A percentile compares a stretch with the other conserved stretches of the same genome.
Evolutionary conservation across 2,888 invertebrate genomes (phyloP).

Genomic region (Pemphredon lugubris): DNA sequence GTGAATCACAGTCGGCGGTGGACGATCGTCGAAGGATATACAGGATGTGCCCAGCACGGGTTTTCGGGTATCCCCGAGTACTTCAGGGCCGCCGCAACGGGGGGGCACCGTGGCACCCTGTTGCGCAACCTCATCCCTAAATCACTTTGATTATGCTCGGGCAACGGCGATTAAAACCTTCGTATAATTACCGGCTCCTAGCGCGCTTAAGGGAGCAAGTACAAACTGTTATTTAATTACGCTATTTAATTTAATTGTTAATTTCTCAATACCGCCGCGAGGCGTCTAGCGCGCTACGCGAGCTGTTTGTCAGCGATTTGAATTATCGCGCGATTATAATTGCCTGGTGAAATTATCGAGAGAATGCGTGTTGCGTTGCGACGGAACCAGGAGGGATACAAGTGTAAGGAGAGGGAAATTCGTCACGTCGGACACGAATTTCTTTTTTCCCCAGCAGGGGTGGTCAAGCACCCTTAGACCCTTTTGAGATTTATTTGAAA

Average conservation of each 20-base stretch:
- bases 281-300: neutral
- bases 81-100: conserved; percentile 63
- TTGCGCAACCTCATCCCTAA: conserved; percentile 68
- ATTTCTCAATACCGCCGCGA: conserved; percentile 21
- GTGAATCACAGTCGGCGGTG: conserved; percentile 61
- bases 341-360: neutral
- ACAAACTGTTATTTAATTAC: conserved; percentile 52
- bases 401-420: conserved; percentile 34
- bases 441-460: conserved; percentile 45
- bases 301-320: neutral
- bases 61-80: conserved; percentile 47
- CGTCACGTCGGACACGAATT: conserved; percentile 34
- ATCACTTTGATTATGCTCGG: conserved; percentile 70
- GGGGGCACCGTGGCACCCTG: conserved; percentile 66
- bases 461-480: conserved; percentile 11
- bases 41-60: conserved; percentile 35
- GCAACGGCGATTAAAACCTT: conserved; percentile 66
- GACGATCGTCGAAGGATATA: conserved; percentile 23
- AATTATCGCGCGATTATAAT: conserved; percentile 17
- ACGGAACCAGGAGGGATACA: no score
- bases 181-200: conserved; percentile 67
- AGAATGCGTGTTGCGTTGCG: no score
- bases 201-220: conserved; percentile 17
- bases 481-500: conserved; percentile 45
- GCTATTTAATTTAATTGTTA: conserved; percentile 50